These are phyloP conservation scores for Protonemura montana DNA, from an alignment of 2,888 invertebrate genomes.

Conservation along the genomic window DNA sequence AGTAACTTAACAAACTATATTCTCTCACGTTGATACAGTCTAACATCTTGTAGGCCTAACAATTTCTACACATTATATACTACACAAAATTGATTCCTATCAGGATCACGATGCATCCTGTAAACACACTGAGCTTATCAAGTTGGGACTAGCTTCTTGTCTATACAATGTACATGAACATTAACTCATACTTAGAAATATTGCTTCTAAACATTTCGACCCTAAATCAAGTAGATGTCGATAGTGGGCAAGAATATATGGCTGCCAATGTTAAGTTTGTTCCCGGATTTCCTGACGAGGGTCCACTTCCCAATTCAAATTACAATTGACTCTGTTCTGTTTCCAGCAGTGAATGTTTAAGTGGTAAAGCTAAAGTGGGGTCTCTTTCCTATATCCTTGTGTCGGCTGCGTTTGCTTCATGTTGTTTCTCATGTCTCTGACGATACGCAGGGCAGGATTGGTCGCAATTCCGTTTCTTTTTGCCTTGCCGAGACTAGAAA, in stretches of 20 bases:
- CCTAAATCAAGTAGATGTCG: background rate
- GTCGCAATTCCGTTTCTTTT: slow-evolving; percentile 87
- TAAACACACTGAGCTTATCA: background rate
- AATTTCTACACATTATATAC: background rate
- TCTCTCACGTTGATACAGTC: background rate
- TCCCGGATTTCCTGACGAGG: background rate
- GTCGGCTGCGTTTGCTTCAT: slow-evolving; percentile 57
- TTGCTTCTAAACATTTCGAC: background rate
- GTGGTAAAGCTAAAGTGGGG: slow-evolving; percentile 63
- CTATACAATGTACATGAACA: background rate
- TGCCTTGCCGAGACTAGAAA: slow-evolving; percentile 60
- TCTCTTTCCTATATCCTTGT: slow-evolving; percentile 82
- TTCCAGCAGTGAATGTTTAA: background rate
- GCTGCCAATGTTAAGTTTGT: background rate
- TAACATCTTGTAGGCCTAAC: slow-evolving; percentile 4
- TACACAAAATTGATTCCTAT: background rate
- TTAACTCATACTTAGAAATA: background rate
- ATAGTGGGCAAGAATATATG: background rate
- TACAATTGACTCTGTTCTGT: background rate
- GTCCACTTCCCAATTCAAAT: background rate
- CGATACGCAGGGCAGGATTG: slow-evolving; percentile 84
- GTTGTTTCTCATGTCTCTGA: slow-evolving; percentile 78
- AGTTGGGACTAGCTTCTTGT: slow-evolving; percentile 1
- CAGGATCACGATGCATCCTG: background rate
- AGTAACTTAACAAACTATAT: background rate